Conservation (phyloP, 2,888 invertebrate genomes). For the Spisula solida region DNA sequence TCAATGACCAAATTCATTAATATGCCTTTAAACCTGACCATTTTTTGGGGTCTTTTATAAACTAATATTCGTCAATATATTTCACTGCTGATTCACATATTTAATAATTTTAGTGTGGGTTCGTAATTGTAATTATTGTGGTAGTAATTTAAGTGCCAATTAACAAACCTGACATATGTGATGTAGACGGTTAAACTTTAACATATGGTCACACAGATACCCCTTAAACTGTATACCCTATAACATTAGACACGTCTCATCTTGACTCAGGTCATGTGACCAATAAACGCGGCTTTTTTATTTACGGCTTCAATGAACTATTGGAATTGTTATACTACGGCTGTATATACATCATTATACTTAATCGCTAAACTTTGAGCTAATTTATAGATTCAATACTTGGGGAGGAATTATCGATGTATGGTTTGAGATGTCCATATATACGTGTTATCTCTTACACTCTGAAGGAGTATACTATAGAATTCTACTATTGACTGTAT, state of each 20-base stretch:
- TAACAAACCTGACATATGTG: too few species aligned
- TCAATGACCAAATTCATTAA: too few species aligned
- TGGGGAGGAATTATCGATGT: not conserved
- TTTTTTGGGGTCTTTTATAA: too few species aligned
- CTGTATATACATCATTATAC: not conserved
- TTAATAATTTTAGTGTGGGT: too few species aligned
- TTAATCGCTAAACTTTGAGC: conserved; percentile 5
- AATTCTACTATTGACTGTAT: not conserved
- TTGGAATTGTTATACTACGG: conserved; percentile 19
- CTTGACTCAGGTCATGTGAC: conserved; percentile 34
- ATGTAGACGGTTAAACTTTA: too few species aligned
- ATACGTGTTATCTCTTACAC: not conserved
- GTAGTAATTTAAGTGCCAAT: too few species aligned
- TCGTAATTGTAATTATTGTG: too few species aligned
- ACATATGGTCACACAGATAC: not conserved
- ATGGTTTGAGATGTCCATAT: not conserved
- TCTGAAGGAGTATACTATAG: not conserved
- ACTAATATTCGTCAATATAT: too few species aligned
- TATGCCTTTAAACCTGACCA: too few species aligned
- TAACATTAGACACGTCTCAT: conserved; percentile 3
- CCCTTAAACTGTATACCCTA: not conserved
- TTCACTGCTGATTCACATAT: too few species aligned
- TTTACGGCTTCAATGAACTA: conserved; percentile 24
- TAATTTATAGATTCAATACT: conserved; percentile 19
- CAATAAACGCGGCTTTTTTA: conserved; percentile 9